A percentile compares a stretch with the other conserved stretches of the same genome.
Evolutionary conservation across 2,113 vertebrate species (phyloP).

Genomic region (Pedionomus torquatus): DNA sequence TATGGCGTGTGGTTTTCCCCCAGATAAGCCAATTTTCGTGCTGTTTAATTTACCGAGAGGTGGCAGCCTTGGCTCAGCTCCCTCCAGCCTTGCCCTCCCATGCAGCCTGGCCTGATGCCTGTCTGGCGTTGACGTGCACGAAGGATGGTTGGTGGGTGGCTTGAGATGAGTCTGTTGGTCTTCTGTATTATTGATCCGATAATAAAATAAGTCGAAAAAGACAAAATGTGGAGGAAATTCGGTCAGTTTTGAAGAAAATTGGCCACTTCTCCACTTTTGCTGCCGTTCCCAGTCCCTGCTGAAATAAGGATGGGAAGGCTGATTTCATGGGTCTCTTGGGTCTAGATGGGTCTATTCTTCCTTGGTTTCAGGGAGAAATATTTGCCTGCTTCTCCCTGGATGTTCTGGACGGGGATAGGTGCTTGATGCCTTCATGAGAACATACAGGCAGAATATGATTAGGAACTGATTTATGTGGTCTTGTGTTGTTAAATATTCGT

Average conservation of each 20-base stretch:
- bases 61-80: constrained; percentile 16
- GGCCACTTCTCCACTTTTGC: background rate
- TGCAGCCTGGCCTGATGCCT: background rate
- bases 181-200: background rate
- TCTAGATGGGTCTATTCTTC: background rate
- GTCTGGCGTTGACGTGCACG: background rate
- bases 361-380: background rate
- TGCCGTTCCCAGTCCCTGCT: background rate
- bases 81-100: background rate
- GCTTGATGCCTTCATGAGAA: background rate
- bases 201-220: background rate
- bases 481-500: background rate
- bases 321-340: background rate
- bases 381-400: background rate
- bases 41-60: constrained; percentile 28
- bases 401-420: background rate
- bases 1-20: background rate
- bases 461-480: background rate
- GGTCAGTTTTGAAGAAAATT: background rate
- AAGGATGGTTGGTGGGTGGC: background rate
- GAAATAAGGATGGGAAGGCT: background rate
- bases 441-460: background rate
- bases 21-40: background rate
- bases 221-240: background rate
- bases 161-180: background rate